Evolutionary conservation across 2,888 invertebrate species (phyloP), one percentile per base, ranked within the genome.

Genomic region (Lasioglossum leucozonium): DNA sequence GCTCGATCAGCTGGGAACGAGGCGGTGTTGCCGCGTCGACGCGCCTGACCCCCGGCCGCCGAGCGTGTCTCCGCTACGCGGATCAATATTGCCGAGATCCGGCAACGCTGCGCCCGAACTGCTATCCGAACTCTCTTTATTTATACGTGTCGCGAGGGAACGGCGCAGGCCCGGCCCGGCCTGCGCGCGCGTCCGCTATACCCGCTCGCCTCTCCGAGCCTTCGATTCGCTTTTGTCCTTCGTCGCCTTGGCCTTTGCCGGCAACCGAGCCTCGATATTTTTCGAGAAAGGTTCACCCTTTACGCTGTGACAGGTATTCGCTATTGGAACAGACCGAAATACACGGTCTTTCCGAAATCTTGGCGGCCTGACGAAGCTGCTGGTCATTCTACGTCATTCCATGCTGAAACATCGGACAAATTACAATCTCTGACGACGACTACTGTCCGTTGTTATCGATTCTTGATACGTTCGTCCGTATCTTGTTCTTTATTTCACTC

Each of bases 1-100:
- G 86, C 88, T 82, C 88, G 92, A 93, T 93, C 92, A 93, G 93
- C 93, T 93, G 93, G 91, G 92, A 89, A 85, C 78, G 69, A 44
- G 26, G 90, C 94, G 44, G 22, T 77, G 93, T 93, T 94, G 93
- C 91, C 93, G 74, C 72, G 76, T 90, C 58, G 85, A 16, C 13
- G 44, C 67, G 85, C 83, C 85, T 86, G 91, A 92, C 89, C 91
- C 91, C 91, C 89, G 91, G 82, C 89, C 86, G 82, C 82, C 76
- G 65, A 79, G 65, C 84, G 79, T 83, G 77, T 81, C 76, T 37
- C 81, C 62, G 85, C 80, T 87, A 79, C 77, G 87, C 79, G 89
- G 93, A 93, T 94, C 93, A 93, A 94, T 93, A 93, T 89, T 89
- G 77, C 84, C 37, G 30, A 82, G 84, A 92, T 84, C 90, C 75